Percentiles rank a stretch among this genome's conserved stretches.
Evolutionary conservation across 2,113 vertebrate genomes (phyloP).

Genomic region (Podocnemis expansa): DNA sequence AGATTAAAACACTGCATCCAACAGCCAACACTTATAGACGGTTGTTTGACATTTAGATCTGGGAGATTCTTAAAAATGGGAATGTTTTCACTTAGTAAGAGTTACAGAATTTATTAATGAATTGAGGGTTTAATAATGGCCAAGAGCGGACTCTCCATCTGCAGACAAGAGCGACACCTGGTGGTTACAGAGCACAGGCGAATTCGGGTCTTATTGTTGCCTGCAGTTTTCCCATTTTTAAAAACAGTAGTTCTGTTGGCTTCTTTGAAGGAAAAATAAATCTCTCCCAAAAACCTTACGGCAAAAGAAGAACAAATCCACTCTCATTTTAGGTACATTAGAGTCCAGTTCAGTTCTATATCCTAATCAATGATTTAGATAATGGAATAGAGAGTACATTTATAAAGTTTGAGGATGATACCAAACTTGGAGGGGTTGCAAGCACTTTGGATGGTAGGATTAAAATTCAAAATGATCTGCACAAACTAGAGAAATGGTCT

Average conservation of each 20-base stretch:
- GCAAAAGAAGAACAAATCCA: not conserved
- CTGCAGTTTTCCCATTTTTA: not conserved
- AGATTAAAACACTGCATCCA: not conserved
- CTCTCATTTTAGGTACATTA: not conserved
- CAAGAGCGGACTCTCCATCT: not conserved
- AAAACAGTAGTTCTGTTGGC: not conserved
- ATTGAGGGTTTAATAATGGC: not conserved
- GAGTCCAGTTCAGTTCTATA: too few relatives aligned
- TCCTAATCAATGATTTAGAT: too few relatives aligned
- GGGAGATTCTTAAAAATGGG: not conserved
- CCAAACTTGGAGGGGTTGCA: too few relatives aligned
- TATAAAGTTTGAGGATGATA: too few relatives aligned
- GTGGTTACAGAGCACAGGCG: not conserved
- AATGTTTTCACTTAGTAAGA: not conserved
- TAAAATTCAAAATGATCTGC: too few relatives aligned
- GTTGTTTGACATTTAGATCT: not conserved
- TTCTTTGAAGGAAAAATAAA: not conserved
- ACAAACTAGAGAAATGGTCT: too few relatives aligned
- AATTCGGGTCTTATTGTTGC: not conserved
- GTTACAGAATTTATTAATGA: not conserved
- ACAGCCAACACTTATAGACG: not conserved
- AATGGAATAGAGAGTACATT: too few relatives aligned
- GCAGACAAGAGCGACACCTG: conserved; percentile 48
- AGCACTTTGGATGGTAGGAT: too few relatives aligned
- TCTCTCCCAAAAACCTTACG: not conserved